phyloP scores from a whole-genome alignment of 2,888 invertebrate species.

The Dynastes grantii region DNA sequence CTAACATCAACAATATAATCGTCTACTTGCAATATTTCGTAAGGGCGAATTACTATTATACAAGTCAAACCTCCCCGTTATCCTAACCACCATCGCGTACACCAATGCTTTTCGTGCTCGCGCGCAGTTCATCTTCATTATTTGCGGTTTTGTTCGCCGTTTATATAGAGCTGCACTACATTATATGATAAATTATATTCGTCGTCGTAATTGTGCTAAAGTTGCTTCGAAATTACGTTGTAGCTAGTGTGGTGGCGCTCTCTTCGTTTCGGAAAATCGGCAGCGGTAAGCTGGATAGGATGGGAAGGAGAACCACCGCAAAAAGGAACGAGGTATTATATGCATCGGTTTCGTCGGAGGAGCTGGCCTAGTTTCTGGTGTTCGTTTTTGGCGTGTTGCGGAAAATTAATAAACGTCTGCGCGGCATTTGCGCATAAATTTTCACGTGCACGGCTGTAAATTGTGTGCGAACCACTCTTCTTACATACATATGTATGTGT shows the following conservation, averaged over 20 bases:
- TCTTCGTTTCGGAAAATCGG: neutral
- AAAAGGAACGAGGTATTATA: conserved; percentile 8
- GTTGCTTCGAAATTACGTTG: conserved; percentile 34
- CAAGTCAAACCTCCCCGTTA: no score
- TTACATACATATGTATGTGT: neutral
- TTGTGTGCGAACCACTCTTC: neutral
- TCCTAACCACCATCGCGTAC: neutral
- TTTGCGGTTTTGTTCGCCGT: conserved; percentile 35
- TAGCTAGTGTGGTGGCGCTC: neutral
- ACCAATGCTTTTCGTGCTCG: conserved; percentile 10
- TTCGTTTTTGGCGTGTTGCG: conserved; percentile 37
- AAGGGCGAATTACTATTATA: no score
- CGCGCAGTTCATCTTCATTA: conserved; percentile 35
- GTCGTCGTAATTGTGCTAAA: conserved; percentile 33
- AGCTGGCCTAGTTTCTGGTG: conserved; percentile 19
- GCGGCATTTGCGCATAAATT: conserved; percentile 33
- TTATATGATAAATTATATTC: conserved; percentile 41
- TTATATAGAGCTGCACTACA: conserved; percentile 32
- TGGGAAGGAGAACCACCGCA: neutral
- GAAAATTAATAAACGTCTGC: conserved; percentile 40
- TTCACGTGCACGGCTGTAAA: neutral
- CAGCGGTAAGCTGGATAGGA: conserved; percentile 1
- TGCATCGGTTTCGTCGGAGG: conserved; percentile 24
- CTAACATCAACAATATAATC: no score
- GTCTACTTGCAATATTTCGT: no score